phyloP scores from a whole-genome alignment of 2,888 invertebrate genomes.

The Megaustenia siamemsis region DNA sequence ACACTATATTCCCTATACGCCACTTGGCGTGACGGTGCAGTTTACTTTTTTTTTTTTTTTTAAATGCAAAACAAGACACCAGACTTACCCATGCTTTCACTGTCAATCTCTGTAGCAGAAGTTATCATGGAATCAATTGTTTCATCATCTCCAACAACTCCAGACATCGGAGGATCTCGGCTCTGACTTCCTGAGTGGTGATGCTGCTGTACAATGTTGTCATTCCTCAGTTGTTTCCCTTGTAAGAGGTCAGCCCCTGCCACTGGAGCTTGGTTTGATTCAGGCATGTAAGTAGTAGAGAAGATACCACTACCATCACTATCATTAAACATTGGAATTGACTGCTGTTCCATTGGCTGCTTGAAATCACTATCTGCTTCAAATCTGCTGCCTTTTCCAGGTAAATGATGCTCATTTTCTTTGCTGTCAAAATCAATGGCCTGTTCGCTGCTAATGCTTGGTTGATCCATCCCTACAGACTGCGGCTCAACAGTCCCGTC shows the following conservation, averaged over 20 bases:
- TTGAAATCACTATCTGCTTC: background rate
- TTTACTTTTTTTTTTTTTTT: no score
- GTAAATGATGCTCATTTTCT: background rate
- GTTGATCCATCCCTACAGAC: background rate
- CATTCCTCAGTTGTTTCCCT: background rate
- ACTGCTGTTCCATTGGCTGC: background rate
- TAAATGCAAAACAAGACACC: no score
- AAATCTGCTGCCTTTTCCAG: background rate
- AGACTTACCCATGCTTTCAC: slow-evolving; percentile 28
- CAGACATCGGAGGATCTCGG: slow-evolving; percentile 44
- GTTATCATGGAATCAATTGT: slow-evolving; percentile 6
- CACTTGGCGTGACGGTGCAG: no score
- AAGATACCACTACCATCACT: background rate
- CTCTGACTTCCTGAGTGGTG: background rate
- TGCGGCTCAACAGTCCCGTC: background rate
- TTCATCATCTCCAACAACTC: slow-evolving; percentile 44
- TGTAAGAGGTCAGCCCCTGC: background rate
- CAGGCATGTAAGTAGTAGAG: background rate
- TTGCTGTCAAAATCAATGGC: background rate
- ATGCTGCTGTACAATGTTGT: background rate
- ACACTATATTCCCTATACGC: no score
- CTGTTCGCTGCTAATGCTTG: background rate
- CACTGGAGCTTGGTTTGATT: background rate
- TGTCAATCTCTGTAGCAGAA: background rate
- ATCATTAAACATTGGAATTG: background rate